Evolutionary conservation across 1,140 invertebrate genomes (phyloP).

Genomic region (Drosophila seguyi): DNA sequence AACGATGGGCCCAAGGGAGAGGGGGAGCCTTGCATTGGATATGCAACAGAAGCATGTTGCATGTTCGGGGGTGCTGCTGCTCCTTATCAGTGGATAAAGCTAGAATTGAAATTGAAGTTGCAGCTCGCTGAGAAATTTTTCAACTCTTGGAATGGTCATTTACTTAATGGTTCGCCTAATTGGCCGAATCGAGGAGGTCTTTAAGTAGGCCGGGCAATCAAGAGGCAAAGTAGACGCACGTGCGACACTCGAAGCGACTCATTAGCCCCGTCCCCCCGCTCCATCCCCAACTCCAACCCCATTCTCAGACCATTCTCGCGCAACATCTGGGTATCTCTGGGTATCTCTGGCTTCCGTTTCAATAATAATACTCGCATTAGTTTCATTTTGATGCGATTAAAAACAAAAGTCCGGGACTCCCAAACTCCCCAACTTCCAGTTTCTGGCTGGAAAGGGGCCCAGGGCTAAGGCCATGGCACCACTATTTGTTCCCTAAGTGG

Average conservation of each 20-base stretch:
- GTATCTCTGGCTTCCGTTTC: constrained; percentile 56
- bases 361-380: constrained; percentile 79
- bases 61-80: not conserved
- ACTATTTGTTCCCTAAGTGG: constrained; percentile 53
- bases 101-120: constrained; percentile 1
- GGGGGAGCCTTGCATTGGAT: not conserved
- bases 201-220: constrained; percentile 58
- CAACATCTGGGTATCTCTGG: constrained; percentile 19
- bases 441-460: no score
- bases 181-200: constrained; percentile 39
- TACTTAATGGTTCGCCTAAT: constrained; percentile 67
- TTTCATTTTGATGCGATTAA: constrained; percentile 77
- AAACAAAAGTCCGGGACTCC: constrained; percentile 38
- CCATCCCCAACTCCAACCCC: constrained; percentile 3
- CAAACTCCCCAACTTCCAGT: not conserved
- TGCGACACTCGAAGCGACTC: constrained; percentile 76
- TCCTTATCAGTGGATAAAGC: constrained; percentile 9
- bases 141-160: constrained; percentile 66
- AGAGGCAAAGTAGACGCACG: constrained; percentile 59
- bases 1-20: constrained; percentile 33
- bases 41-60: constrained; percentile 2
- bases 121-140: constrained; percentile 38
- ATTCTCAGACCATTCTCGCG: constrained; percentile 26
- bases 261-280: constrained; percentile 52
- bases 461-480: no score